Conservation (phyloP, 2,797 vertebrate genomes). For the Coluber constrictor region DNA sequence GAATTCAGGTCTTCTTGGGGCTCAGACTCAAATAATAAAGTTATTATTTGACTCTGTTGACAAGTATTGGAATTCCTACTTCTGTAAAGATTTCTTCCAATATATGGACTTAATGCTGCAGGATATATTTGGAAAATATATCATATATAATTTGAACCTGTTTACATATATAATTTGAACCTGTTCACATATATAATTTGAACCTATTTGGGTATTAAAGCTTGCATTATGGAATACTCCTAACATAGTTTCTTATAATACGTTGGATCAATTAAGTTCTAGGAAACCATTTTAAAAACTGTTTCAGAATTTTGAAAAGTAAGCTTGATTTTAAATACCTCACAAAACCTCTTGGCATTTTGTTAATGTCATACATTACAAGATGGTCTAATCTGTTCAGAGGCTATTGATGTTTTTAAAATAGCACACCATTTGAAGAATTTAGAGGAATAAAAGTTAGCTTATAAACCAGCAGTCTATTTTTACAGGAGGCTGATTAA, state of each 20-base stretch:
- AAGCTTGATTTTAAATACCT: not conserved
- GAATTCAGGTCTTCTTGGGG: not conserved
- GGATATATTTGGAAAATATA: not conserved
- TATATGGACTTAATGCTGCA: not conserved
- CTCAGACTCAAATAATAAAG: not conserved
- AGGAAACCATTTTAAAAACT: not conserved
- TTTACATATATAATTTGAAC: not conserved
- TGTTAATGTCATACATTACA: not conserved
- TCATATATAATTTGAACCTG: not conserved
- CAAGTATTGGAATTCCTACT: not conserved
- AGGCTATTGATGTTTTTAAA: not conserved
- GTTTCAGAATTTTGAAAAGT: not conserved
- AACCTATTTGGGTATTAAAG: not conserved
- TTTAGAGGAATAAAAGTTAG: not conserved
- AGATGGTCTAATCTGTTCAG: not conserved
- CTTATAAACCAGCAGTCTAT: not conserved
- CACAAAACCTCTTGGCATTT: not conserved
- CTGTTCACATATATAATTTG: not conserved
- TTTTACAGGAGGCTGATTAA: not conserved
- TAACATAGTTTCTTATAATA: not conserved
- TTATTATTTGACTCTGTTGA: not conserved
- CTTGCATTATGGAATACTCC: not conserved
- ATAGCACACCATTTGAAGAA: not conserved
- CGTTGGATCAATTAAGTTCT: not conserved
- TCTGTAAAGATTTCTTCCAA: not conserved